Percentiles rank a stretch among this genome's conserved stretches.
Conservation (phyloP, 2,888 invertebrate species). For the Nebria brevicollis region DNA sequence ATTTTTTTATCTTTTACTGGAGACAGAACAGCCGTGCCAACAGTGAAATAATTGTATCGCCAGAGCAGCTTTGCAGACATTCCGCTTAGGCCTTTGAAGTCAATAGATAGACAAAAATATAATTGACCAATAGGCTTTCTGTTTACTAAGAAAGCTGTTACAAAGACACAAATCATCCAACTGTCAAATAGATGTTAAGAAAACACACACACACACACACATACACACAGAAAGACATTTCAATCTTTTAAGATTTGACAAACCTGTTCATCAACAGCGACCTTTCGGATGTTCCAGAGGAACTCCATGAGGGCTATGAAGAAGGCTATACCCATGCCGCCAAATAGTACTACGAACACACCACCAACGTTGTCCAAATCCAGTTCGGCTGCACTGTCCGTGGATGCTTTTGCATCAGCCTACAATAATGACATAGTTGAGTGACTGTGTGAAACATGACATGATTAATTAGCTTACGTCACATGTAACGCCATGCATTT, state of each 20-base stretch:
- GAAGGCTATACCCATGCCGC: slow-evolving; percentile 77
- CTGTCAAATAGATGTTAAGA: neutral
- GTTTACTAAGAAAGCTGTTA: neutral
- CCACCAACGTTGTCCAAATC: slow-evolving; percentile 91
- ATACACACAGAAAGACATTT: neutral
- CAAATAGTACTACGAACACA: slow-evolving; percentile 85
- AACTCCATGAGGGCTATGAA: slow-evolving; percentile 85
- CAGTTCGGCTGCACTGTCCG: slow-evolving; percentile 66
- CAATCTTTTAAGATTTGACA: slow-evolving; percentile 48
- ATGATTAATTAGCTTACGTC: slow-evolving; percentile 1
- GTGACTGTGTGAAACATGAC: neutral
- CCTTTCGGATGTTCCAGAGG: slow-evolving; percentile 82
- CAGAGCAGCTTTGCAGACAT: neutral
- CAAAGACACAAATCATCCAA: neutral
- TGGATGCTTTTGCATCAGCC: slow-evolving; percentile 9
- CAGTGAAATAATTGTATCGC: neutral
- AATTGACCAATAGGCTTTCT: neutral
- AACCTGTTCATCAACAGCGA: slow-evolving; percentile 82
- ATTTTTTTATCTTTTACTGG: neutral
- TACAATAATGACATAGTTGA: neutral
- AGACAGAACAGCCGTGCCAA: neutral
- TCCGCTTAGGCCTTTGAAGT: neutral
- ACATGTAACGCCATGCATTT: slow-evolving; percentile 62
- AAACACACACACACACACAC: neutral
- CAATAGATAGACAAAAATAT: neutral